These are phyloP conservation scores for Tetramorium simillimum DNA, from an alignment of 1,140 invertebrate genomes.

Conservation along the genomic window DNA sequence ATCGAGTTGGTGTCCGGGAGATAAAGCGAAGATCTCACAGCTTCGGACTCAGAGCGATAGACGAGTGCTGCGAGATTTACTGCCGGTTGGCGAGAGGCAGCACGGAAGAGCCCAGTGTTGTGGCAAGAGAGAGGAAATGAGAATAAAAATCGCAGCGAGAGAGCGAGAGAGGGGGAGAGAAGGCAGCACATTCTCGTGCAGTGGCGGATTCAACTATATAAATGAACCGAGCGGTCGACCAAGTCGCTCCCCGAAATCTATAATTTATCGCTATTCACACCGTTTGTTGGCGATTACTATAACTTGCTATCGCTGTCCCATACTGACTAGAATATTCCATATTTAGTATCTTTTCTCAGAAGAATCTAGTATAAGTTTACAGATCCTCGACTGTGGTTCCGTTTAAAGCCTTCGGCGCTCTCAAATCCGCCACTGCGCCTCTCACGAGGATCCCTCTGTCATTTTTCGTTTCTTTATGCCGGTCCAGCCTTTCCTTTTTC, in stretches of 20 bases:
- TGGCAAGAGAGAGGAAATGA: not conserved
- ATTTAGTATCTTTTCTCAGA: not conserved
- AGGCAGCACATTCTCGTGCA: not conserved
- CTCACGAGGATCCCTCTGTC: not conserved
- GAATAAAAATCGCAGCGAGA: not conserved
- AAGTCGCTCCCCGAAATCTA: not conserved
- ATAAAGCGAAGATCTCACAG: slow-evolving; percentile 30
- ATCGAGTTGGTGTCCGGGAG: slow-evolving; percentile 8
- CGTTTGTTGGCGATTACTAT: not conserved
- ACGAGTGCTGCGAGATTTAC: slow-evolving; percentile 44
- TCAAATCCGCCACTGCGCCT: slow-evolving; percentile 10
- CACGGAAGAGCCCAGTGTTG: not conserved
- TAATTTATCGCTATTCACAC: not conserved
- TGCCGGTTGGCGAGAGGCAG: not conserved
- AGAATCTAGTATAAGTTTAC: not conserved
- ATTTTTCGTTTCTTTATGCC: slow-evolving; percentile 1
- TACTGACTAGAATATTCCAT: not conserved
- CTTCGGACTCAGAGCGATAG: slow-evolving; percentile 29
- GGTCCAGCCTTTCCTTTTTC: not conserved
- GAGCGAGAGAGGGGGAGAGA: not conserved
- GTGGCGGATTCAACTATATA: not conserved
- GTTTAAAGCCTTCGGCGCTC: not conserved
- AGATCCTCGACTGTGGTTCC: not conserved
- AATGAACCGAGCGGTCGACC: not conserved
- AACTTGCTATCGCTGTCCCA: not conserved